These are phyloP conservation scores for Maccullochella peelii DNA, from an alignment of 2,113 vertebrate species.

Conservation along the genomic window DNA sequence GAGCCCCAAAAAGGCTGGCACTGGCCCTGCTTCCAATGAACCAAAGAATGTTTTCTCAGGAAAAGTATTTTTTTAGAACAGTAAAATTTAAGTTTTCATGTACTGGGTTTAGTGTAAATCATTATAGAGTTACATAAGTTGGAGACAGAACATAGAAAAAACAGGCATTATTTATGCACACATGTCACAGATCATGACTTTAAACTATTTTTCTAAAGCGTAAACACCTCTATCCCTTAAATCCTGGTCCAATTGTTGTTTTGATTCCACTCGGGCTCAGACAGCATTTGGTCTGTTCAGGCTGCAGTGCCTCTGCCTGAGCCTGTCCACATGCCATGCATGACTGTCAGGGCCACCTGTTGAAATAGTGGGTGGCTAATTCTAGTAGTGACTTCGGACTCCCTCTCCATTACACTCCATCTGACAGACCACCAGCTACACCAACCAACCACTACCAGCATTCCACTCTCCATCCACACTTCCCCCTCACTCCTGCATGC, in stretches of 20 bases:
- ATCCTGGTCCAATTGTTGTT: constrained; percentile 11
- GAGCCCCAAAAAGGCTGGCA: background rate
- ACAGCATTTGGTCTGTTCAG: background rate
- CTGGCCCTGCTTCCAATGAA: background rate
- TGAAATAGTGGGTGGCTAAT: constrained; percentile 89
- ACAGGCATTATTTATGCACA: background rate
- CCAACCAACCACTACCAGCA: constrained; percentile 77
- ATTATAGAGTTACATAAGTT: background rate
- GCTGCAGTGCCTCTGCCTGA: constrained; percentile 16
- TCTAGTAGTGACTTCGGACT: constrained; percentile 87
- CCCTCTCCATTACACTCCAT: constrained; percentile 84
- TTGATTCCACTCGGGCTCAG: constrained; percentile 22
- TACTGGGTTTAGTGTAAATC: background rate
- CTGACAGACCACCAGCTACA: constrained; percentile 83
- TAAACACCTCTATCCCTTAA: constrained; percentile 33
- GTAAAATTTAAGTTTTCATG: background rate
- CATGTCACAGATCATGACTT: background rate
- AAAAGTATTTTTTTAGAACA: background rate
- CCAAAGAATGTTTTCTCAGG: background rate
- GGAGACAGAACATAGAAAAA: background rate
- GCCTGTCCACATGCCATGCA: constrained; percentile 59
- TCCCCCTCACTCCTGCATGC: constrained; percentile 30
- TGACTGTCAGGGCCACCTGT: constrained; percentile 89
- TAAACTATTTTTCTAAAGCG: constrained; percentile 10
- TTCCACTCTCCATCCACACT: constrained; percentile 28